These are phyloP conservation scores for Melanotaenia trifasciata DNA, from an alignment of 2,797 vertebrate genomes.

Conservation along the genomic window DNA sequence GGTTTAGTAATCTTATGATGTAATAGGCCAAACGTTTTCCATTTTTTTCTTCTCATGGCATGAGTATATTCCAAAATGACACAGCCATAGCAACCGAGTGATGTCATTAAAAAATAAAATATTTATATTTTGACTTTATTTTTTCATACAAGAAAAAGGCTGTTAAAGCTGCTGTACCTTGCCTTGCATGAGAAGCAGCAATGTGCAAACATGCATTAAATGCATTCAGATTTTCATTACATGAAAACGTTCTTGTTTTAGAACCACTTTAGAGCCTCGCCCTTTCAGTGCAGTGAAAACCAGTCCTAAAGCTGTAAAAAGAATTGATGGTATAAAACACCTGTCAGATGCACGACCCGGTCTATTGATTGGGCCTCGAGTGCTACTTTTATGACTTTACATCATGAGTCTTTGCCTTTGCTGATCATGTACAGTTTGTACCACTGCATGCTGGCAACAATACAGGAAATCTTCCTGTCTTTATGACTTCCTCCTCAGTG, in stretches of 20 bases:
- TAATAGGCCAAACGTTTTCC: background rate
- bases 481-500: conserved; percentile 83
- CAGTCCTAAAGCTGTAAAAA: conserved; percentile 3
- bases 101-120: background rate
- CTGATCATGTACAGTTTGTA: conserved; percentile 15
- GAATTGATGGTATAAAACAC: conserved; percentile 8
- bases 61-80: background rate
- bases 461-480: conserved; percentile 85
- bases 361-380: conserved; percentile 11
- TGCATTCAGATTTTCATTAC: background rate
- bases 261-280: conserved; percentile 6
- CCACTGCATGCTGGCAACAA: conserved; percentile 57
- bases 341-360: background rate
- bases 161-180: background rate
- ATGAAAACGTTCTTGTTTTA: background rate
- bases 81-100: background rate
- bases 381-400: conserved; percentile 49
- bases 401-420: conserved; percentile 1
- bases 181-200: background rate
- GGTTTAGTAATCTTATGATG: background rate
- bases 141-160: background rate
- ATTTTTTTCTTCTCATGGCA: background rate
- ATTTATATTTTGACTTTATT: no score
- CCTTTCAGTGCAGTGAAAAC: conserved; percentile 32
- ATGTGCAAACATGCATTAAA: background rate